Percentiles rank a stretch among this genome's conserved stretches.
These are phyloP conservation scores for Ctenoplectra terminalis DNA, from an alignment of 1,140 invertebrate species.

Conservation along the genomic window DNA sequence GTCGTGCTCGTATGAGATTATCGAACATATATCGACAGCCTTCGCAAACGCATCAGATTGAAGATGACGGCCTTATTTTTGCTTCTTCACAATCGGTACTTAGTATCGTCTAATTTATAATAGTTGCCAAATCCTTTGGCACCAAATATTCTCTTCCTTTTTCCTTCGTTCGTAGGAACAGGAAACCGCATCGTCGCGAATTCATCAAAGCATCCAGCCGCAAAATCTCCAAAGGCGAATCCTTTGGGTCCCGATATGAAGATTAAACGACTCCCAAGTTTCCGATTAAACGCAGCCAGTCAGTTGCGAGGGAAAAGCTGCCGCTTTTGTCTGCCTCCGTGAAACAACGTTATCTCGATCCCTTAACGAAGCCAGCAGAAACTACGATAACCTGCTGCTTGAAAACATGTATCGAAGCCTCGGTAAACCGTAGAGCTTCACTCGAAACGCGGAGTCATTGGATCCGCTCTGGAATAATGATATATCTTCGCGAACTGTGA, in stretches of 20 bases:
- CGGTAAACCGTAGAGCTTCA: background rate
- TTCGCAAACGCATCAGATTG: background rate
- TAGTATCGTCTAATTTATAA: too few relatives aligned
- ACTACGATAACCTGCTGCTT: constrained; percentile 29
- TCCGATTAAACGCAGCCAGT: constrained; percentile 35
- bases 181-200: too few relatives aligned
- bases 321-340: constrained; percentile 18
- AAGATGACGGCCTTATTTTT: background rate
- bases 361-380: constrained; percentile 34
- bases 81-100: too few relatives aligned
- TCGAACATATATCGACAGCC: constrained; percentile 35
- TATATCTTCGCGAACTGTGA: constrained; percentile 12
- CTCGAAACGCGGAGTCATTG: background rate
- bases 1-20: constrained; percentile 11
- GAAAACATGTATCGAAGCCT: constrained; percentile 3
- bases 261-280: constrained; percentile 50
- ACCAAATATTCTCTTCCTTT: background rate
- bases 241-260: constrained; percentile 37
- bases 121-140: too few relatives aligned
- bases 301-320: background rate
- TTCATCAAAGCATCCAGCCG: constrained; percentile 8
- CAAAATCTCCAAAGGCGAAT: constrained; percentile 6
- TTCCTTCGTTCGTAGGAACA: too few relatives aligned
- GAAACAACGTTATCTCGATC: constrained; percentile 48
- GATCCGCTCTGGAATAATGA: constrained; percentile 21